Evolutionary conservation across 2,797 vertebrate species (phyloP).

Genomic region (Pelochelys cantorii): DNA sequence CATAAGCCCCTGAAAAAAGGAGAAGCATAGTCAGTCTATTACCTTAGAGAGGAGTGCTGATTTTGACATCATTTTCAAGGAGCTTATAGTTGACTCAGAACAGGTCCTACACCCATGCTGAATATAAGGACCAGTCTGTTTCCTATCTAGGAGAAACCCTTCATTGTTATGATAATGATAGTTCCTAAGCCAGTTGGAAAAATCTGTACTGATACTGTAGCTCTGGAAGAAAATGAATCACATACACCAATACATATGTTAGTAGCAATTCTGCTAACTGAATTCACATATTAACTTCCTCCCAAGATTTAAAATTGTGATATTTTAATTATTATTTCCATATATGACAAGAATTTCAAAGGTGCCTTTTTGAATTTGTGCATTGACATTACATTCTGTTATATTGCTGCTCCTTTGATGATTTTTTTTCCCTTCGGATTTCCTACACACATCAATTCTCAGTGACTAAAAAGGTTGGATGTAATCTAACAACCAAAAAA

Average conservation of each 20-base stretch:
- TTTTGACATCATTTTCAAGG: not conserved
- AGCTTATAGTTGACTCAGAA: not conserved
- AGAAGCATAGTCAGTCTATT: not conserved
- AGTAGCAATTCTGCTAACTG: not conserved
- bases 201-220: not conserved
- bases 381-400: rapidly evolving
- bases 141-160: not conserved
- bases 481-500: not conserved
- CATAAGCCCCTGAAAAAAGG: rapidly evolving
- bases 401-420: not conserved
- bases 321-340: not conserved
- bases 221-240: not conserved
- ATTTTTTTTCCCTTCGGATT: not conserved
- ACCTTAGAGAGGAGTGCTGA: not conserved
- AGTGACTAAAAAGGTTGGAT: not conserved
- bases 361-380: not conserved
- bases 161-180: not conserved
- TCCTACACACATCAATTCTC: not conserved
- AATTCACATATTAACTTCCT: not conserved
- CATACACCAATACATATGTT: not conserved
- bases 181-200: not conserved
- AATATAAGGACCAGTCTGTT: not conserved
- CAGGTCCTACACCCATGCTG: not conserved
- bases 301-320: not conserved
- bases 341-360: not conserved